Conservation (phyloP, 2,888 invertebrate genomes). For the Apodemia duryi region DNA sequence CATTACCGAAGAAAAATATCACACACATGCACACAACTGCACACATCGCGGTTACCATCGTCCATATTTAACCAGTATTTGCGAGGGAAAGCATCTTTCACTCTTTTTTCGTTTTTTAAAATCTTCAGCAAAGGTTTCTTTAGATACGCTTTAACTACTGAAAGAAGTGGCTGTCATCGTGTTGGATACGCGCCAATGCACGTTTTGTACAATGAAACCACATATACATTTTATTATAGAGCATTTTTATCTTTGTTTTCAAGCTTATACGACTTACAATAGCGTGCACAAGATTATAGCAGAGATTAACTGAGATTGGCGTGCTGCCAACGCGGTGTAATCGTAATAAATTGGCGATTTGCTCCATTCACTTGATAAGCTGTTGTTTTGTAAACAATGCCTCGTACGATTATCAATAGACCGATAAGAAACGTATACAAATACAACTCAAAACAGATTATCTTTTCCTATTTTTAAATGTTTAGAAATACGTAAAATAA, state of each 20-base stretch:
- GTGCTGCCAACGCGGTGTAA: slow-evolving; percentile 42
- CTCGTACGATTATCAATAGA: slow-evolving; percentile 44
- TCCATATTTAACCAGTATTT: slow-evolving; percentile 63
- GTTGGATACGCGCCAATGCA: slow-evolving; percentile 52
- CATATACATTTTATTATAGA: neutral
- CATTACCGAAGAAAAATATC: slow-evolving; percentile 42
- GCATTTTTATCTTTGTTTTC: neutral
- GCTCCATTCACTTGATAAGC: slow-evolving; percentile 44
- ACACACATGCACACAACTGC: slow-evolving; percentile 41
- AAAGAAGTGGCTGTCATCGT: slow-evolving; percentile 44
- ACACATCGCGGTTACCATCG: slow-evolving; percentile 43
- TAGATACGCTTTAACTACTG: slow-evolving; percentile 51
- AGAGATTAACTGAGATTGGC: slow-evolving; percentile 45
- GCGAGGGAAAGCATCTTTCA: slow-evolving; percentile 56
- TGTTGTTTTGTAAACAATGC: slow-evolving; percentile 69
- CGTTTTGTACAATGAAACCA: slow-evolving; percentile 24
- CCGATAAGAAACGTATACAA: slow-evolving; percentile 20
- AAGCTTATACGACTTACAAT: neutral
- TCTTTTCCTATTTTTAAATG: slow-evolving; percentile 21
- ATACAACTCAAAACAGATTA: slow-evolving; percentile 16
- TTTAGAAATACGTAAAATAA: neutral
- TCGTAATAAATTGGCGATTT: slow-evolving; percentile 29
- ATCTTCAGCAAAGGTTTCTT: slow-evolving; percentile 40
- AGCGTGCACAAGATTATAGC: neutral
- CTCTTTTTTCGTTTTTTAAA: slow-evolving; percentile 36